Conservation (phyloP, 2,797 vertebrate genomes). For the Sandelia bainsii region DNA sequence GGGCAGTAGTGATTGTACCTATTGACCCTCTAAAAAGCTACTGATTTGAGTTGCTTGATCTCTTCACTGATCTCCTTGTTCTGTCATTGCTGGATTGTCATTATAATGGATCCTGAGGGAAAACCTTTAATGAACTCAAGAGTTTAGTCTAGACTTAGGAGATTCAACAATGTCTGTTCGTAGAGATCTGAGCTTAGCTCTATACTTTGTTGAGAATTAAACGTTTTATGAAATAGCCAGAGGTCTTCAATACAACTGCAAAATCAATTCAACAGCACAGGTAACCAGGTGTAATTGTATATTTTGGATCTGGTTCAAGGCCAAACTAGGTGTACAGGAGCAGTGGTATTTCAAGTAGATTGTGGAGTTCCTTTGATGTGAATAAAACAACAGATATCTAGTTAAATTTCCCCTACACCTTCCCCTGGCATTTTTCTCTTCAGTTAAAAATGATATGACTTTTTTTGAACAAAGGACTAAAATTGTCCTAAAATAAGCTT, state of each 20-base stretch:
- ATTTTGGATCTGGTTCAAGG: conserved; percentile 4
- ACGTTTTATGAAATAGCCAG: conserved; percentile 31
- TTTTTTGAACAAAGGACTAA: background rate
- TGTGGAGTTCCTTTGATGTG: background rate
- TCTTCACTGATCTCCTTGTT: conserved; percentile 48
- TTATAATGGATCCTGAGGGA: conserved; percentile 41
- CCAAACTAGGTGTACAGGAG: background rate
- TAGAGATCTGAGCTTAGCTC: conserved; percentile 34
- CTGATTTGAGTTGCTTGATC: conserved; percentile 47
- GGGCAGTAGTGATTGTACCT: conserved; percentile 21
- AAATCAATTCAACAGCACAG: conserved; percentile 28
- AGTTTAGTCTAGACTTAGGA: conserved; percentile 45
- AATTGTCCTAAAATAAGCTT: conserved; percentile 21
- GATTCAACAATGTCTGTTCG: conserved; percentile 23
- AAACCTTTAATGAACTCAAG: conserved; percentile 48
- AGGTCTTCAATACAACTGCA: conserved; percentile 11
- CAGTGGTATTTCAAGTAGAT: background rate
- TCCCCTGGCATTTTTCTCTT: background rate
- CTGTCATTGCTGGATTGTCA: conserved; percentile 33
- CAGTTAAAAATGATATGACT: conserved; percentile 29
- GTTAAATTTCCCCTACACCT: background rate
- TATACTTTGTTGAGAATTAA: conserved; percentile 36
- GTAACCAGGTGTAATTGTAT: conserved; percentile 4
- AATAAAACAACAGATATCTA: background rate
- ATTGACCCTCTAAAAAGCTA: conserved; percentile 31